These are phyloP conservation scores for Manis crassicaudata DNA, from an alignment of 2,797 vertebrate genomes.

Conservation along the genomic window DNA sequence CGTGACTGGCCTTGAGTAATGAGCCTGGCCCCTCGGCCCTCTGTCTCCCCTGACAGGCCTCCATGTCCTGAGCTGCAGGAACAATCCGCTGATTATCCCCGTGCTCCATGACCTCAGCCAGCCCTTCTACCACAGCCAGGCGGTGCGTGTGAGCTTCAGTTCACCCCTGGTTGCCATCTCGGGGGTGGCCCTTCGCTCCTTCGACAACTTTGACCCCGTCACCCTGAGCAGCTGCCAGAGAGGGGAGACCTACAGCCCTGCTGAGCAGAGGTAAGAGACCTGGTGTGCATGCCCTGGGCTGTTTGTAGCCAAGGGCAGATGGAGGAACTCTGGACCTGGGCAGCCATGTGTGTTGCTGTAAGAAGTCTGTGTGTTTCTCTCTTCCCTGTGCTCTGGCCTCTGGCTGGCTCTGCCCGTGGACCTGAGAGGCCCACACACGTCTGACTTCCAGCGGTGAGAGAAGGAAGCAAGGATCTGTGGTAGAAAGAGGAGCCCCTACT, in stretches of 20 bases:
- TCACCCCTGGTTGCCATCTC: constrained; percentile 96
- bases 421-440: not conserved
- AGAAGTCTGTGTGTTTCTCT: not conserved
- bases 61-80: constrained; percentile 97
- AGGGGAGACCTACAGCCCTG: constrained; percentile 98
- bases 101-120: constrained; percentile 98
- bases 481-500: not conserved
- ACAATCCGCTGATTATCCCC: constrained; percentile 97
- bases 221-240: constrained; percentile 97
- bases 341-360: constrained; percentile 61
- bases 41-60: constrained; percentile 90
- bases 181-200: constrained; percentile 97
- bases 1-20: constrained; percentile 84
- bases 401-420: not conserved
- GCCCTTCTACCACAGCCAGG: constrained; percentile 97
- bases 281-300: not conserved
- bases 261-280: constrained; percentile 94
- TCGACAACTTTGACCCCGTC: constrained; percentile 99
- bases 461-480: not conserved
- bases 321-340: constrained; percentile 69
- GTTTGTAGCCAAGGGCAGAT: not conserved
- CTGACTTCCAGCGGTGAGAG: not conserved
- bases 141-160: constrained; percentile 94
- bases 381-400: not conserved
- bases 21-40: constrained; percentile 82